Percentiles rank a stretch among this genome's conserved stretches.
Conservation (phyloP, 2,797 vertebrate genomes). For the Cyprinella venusta region DNA sequence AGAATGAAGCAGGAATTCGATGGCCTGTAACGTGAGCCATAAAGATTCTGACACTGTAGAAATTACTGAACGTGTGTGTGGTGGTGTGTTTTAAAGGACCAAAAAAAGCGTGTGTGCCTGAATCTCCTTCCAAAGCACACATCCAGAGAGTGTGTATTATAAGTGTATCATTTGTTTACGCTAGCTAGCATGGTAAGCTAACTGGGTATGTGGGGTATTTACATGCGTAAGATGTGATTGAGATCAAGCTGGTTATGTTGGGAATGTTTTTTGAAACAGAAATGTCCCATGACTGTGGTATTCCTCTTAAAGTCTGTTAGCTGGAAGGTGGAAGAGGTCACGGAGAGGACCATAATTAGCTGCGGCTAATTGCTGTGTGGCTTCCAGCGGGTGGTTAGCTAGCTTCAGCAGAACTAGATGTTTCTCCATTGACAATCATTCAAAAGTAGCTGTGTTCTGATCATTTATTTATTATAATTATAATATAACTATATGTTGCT, state of each 20-base stretch:
- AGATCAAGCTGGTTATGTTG: conserved; percentile 10
- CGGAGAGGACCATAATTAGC: conserved; percentile 40
- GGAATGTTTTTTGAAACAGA: conserved; percentile 5
- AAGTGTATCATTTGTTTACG: not conserved
- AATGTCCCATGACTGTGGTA: not conserved
- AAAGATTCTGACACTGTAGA: conserved; percentile 20
- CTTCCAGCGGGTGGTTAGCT: not conserved
- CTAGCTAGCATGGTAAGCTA: not conserved
- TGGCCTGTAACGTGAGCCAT: conserved; percentile 27
- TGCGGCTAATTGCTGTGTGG: conserved; percentile 9
- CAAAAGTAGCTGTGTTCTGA: not conserved
- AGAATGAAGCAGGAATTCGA: conserved; percentile 10
- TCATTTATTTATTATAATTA: not conserved
- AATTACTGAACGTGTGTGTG: conserved; percentile 14
- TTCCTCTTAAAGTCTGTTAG: conserved; percentile 23
- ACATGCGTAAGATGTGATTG: not conserved
- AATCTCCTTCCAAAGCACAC: not conserved
- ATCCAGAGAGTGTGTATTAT: not conserved
- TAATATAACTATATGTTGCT: not conserved
- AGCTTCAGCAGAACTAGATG: not conserved
- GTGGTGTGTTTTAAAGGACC: not conserved
- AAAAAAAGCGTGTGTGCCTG: not conserved
- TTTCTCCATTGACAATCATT: not conserved
- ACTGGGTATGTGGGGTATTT: not conserved
- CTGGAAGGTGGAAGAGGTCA: conserved; percentile 59